Evolutionary conservation across 2,797 vertebrate species (phyloP).

Genomic region (Hoplostethus atlanticus): DNA sequence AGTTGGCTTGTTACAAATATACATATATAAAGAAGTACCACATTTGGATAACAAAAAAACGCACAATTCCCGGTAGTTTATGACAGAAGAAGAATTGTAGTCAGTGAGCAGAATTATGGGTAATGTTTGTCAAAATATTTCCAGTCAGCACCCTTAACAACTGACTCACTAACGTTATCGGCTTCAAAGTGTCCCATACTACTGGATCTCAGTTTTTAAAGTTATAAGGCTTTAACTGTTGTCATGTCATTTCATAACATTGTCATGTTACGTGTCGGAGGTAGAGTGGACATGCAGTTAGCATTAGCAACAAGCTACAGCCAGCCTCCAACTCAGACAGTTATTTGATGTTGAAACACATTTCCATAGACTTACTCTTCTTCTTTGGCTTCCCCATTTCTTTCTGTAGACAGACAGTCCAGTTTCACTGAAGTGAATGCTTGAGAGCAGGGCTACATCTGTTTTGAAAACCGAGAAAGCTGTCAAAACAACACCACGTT

Average conservation of each 20-base stretch:
- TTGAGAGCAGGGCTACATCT: slow-evolving; percentile 2
- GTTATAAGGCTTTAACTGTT: background rate
- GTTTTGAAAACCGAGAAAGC: background rate
- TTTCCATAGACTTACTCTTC: slow-evolving; percentile 78
- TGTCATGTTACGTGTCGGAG: background rate
- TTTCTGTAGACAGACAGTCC: background rate
- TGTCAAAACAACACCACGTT: slow-evolving; percentile 75
- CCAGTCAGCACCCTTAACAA: background rate
- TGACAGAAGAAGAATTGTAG: too few relatives aligned
- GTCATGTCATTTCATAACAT: background rate
- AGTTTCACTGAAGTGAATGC: accelerated
- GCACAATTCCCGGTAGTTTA: background rate
- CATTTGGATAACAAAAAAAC: background rate
- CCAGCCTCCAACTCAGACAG: background rate
- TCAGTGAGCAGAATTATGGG: background rate
- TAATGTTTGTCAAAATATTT: background rate
- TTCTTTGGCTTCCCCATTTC: slow-evolving; percentile 87
- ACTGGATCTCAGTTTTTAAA: background rate
- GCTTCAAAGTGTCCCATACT: background rate
- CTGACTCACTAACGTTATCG: background rate
- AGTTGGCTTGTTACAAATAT: background rate
- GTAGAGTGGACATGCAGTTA: slow-evolving; percentile 29
- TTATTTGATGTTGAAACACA: slow-evolving; percentile 5
- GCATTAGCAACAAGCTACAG: slow-evolving; percentile 66
- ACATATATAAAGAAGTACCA: background rate